These are phyloP conservation scores for Drosophila incognita DNA, from an alignment of 2,888 invertebrate species.

Conservation along the genomic window DNA sequence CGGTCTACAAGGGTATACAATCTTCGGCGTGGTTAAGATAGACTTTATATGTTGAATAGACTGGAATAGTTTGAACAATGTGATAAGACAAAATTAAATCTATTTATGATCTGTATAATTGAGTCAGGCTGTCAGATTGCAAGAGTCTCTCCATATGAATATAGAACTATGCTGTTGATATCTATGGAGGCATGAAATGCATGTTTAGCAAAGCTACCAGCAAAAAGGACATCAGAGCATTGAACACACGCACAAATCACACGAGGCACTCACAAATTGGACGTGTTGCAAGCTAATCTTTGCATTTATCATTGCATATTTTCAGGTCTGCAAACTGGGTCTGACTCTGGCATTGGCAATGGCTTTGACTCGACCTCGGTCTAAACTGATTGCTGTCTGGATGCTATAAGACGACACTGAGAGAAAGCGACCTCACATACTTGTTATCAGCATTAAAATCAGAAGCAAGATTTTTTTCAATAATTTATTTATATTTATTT, in stretches of 20 bases:
- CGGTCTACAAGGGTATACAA: background rate
- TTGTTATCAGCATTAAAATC: background rate
- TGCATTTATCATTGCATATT: slow-evolving; percentile 26
- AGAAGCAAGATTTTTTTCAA: background rate
- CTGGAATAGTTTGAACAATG: too few species aligned
- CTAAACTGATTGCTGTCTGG: slow-evolving; percentile 14
- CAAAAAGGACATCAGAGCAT: background rate
- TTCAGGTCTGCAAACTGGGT: slow-evolving; percentile 7
- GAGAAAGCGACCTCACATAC: background rate
- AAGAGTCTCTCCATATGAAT: background rate
- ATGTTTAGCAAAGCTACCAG: background rate
- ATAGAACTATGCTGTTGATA: background rate
- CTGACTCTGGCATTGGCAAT: background rate
- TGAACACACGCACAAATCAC: background rate
- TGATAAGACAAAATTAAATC: background rate
- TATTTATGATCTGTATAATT: background rate
- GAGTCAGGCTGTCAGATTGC: background rate
- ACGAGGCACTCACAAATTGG: background rate
- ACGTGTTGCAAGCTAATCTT: slow-evolving; percentile 5
- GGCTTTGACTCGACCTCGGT: slow-evolving; percentile 17
- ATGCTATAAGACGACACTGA: slow-evolving; percentile 1
- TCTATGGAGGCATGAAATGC: background rate
- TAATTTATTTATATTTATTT: background rate
- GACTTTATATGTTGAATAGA: background rate
- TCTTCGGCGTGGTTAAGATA: background rate